These are phyloP conservation scores for Sebastes diaconus DNA, from an alignment of 2,797 vertebrate genomes.

Conservation along the genomic window DNA sequence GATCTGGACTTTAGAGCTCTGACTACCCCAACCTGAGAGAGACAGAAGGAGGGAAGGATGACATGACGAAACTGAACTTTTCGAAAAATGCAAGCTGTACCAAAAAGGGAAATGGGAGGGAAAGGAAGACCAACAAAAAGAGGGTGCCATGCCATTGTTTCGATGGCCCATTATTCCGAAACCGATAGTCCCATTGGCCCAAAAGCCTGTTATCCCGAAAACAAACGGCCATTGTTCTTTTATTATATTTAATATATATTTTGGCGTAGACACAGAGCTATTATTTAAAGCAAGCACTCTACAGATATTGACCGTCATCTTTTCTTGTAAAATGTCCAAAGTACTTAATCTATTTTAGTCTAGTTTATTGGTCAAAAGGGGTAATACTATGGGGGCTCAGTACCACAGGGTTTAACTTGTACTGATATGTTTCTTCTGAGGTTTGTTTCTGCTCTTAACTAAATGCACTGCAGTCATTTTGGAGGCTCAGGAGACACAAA, in stretches of 20 bases:
- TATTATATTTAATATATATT: too few species aligned
- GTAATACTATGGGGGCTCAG: background rate
- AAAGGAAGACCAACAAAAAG: background rate
- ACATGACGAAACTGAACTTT: background rate
- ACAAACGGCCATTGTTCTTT: too few species aligned
- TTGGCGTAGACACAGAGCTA: too few species aligned
- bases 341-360: too few species aligned
- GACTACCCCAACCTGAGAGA: conserved; percentile 93
- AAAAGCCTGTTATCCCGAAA: too few species aligned
- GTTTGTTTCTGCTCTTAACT: conserved; percentile 36
- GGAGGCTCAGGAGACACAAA: conserved; percentile 13
- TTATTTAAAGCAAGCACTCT: too few species aligned
- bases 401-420: background rate
- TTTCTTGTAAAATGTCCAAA: too few species aligned
- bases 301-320: too few species aligned
- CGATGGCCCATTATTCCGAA: too few species aligned
- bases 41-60: background rate
- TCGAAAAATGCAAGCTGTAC: background rate
- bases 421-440: background rate
- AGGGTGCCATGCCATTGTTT: too few species aligned
- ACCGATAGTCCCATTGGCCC: too few species aligned
- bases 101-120: background rate
- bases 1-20: conserved; percentile 99
- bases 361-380: background rate
- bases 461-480: conserved; percentile 10